Evolutionary conservation across 2,113 vertebrate genomes (phyloP).

Genomic region (Turnix velox): DNA sequence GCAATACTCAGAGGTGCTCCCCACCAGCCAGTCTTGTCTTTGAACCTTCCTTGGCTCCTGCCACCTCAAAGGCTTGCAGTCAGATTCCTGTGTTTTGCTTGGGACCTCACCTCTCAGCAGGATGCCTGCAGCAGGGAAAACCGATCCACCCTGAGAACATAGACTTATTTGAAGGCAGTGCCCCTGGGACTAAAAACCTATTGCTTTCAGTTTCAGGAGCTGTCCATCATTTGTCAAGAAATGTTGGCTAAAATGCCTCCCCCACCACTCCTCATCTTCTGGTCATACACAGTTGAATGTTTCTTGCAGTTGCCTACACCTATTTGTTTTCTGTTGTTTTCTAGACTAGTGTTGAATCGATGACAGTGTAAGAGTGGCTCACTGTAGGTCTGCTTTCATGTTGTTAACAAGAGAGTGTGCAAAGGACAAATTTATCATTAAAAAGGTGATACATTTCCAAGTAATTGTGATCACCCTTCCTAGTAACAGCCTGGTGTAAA

Average conservation of each 20-base stretch:
- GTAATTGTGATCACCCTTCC: not conserved
- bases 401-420: not conserved
- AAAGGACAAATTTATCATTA: not conserved
- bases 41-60: conserved; percentile 78
- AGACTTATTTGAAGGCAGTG: conserved; percentile 78
- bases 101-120: conserved; percentile 75
- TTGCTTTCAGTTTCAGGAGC: conserved; percentile 78
- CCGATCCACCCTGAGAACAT: conserved; percentile 74
- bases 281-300: not conserved
- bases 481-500: not conserved
- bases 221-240: conserved; percentile 79
- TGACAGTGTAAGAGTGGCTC: not conserved
- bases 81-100: conserved; percentile 73
- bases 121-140: conserved; percentile 69
- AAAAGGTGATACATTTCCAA: not conserved
- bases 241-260: conserved; percentile 12
- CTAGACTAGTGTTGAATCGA: not conserved
- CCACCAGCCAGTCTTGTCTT: conserved; percentile 77
- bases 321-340: not conserved
- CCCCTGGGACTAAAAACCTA: conserved; percentile 74
- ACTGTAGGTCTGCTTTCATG: not conserved
- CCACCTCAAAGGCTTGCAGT: conserved; percentile 77
- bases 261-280: not conserved
- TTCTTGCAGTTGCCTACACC: not conserved
- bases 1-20: conserved; percentile 69